Base-by-base conservation (phyloP, 2,113 vertebrate genomes). In the Sander lucioperca region DNA sequence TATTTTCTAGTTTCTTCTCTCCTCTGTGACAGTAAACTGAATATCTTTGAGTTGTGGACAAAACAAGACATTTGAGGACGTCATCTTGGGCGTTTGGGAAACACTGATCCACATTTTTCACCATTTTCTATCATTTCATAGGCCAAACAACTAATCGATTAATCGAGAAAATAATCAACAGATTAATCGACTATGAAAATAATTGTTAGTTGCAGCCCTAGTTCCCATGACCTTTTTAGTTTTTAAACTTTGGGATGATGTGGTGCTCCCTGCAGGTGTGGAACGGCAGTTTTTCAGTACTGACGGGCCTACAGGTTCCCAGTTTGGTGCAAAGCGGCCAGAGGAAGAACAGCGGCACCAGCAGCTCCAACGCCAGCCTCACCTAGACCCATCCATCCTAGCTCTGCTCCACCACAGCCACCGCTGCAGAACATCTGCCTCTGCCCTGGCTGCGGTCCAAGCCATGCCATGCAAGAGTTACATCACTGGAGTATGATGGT, bases 321-420 rank as follows among this genome's bases (percentile, higher is more conserved):
- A 97, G 96, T 51, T 84, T 95, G 0, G 96, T 99, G 82, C 95
- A 94, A 73, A 96, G 97, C 19, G 95, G 97, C 1, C 97, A 98
- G 96, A 97, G 97, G 84, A 96, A 96, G 53, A 97, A 96, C 93
- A 99, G 98, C 47, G 95, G 95, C 0, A 97, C 97, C 66, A 99
- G 98, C 95, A 99, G 98, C 92, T 99, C 98, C 83, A 98, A 96
- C 14, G 94, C 97, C 93, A 99, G 98, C 94, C 95, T 98, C 86
- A 95, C 96, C 83, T 99, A 97, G 93, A 85, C 69, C n/a, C 53
- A 33, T 27, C 66, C 67, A 5, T n/a, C 59, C 7, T 25, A 6
- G 53, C 80, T 50, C 69, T 4, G 57, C 65, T 50, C 5, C 43
- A 80, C 58, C 73, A 56, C 83, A 70, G 80, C 72, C 67, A 61